Base-by-base conservation (phyloP, 64 coral and sea anemone species). In the Montipora capricornis region DNA sequence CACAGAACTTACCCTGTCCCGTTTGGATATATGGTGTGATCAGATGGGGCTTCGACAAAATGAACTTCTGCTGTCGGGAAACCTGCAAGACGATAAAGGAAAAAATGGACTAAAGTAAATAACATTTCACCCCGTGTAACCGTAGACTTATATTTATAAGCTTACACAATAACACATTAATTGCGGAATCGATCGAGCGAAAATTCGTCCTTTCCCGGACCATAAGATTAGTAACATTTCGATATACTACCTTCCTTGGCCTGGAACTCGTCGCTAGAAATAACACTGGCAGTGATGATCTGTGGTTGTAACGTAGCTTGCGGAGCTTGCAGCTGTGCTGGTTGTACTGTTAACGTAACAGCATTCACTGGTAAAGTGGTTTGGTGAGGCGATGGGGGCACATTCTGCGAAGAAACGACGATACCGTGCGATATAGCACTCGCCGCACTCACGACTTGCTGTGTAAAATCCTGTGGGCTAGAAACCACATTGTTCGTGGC, bases 281-380 rank as follows among this genome's bases (percentile, higher is more conserved):
- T 94, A 26, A 97, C 96, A 73, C 89, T 97, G 51, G 96, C 84
- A 15, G 96, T 90, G 61, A 97, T 97, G 69, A 96, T 96, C 14
- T 92, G 92, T 45, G 95, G 90, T 71, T 95, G 94, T 87, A 91
- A 84, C 62, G 93, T 81, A 8, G 81, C 80, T 83, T 87, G 88
- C 12, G 84, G 77, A 60, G 94, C 83, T 69, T 97, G 95, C 60
- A 97, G 91, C 73, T 94, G 96, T 6, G 93, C 49, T 22, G 96
- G 80, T 83, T 97, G 96, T 8, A 94, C 93, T 47, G 93, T 89
- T 90, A 97, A 95, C 44, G 83, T 91, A n/a, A 92, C 90, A 78
- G 95, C 64, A 58, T 89, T 87, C 46, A 88, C 93, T 52, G 93
- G 93, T 24, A 97, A 89, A 62, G 83, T 57, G 10, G 93, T 44